Evolutionary conservation across 1,140 invertebrate species (phyloP).

Genomic region (Drosophila pseudoananassae): DNA sequence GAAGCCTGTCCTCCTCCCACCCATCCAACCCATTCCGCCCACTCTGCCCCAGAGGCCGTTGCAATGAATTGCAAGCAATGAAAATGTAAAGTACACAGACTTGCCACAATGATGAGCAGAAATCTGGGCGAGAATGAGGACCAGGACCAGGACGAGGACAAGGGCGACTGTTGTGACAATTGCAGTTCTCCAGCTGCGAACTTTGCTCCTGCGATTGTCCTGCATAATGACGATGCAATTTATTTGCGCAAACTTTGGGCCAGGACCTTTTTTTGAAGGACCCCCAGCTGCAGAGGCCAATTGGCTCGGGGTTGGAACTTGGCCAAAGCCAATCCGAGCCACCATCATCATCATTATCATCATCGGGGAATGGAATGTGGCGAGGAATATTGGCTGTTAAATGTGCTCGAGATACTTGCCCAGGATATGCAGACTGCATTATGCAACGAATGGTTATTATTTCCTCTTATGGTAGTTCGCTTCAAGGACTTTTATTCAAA

Average conservation of each 20-base stretch:
- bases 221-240: slow-evolving; percentile 69
- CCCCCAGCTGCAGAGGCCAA: slow-evolving; percentile 16
- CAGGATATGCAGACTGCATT: slow-evolving; percentile 8
- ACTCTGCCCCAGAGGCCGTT: slow-evolving; percentile 10
- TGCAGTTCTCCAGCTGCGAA: slow-evolving; percentile 34
- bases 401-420: slow-evolving; percentile 29
- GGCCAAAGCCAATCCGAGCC: slow-evolving; percentile 24
- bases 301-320: slow-evolving; percentile 25
- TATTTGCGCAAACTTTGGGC: slow-evolving; percentile 74
- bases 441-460: slow-evolving; percentile 32
- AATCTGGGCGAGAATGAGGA: slow-evolving; percentile 45
- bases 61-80: slow-evolving; percentile 72
- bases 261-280: neutral
- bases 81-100: slow-evolving; percentile 68
- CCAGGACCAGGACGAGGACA: neutral
- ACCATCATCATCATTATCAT: slow-evolving; percentile 3
- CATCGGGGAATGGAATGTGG: slow-evolving; percentile 8
- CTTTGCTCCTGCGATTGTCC: slow-evolving; percentile 26
- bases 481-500: slow-evolving; percentile 28
- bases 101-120: slow-evolving; percentile 52
- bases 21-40: neutral
- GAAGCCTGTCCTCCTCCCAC: slow-evolving; percentile 3
- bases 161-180: slow-evolving; percentile 47
- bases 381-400: slow-evolving; percentile 53
- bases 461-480: slow-evolving; percentile 21